Evolutionary conservation across 64 coral and sea anemone species (phyloP).

Genomic region (Exaiptasia diaphana): DNA sequence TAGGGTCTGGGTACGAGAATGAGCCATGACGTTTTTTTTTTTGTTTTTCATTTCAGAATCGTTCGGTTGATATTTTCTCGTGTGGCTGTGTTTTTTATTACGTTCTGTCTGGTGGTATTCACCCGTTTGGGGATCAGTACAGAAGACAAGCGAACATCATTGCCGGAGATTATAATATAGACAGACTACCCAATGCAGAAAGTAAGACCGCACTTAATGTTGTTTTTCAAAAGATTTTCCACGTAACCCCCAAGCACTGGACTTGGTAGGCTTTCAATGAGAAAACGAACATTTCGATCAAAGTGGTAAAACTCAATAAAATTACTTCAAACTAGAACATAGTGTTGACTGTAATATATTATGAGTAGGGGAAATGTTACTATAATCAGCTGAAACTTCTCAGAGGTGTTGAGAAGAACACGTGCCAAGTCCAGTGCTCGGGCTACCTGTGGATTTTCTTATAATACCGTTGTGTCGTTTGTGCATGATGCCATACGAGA

Average conservation of each 20-base stretch:
- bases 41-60: constrained; percentile 60
- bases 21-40: not conserved
- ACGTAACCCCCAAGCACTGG: not conserved
- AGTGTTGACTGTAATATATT: no score
- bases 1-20: no score
- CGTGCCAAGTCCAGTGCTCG: no score
- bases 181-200: constrained; percentile 69
- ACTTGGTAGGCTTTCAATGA: no score
- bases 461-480: not conserved
- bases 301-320: no score
- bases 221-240: not conserved
- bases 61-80: constrained; percentile 93
- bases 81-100: constrained; percentile 95
- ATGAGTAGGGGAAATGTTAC: not conserved
- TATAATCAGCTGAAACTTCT: not conserved
- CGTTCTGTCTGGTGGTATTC: constrained; percentile 82
- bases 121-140: constrained; percentile 93
- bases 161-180: constrained; percentile 79
- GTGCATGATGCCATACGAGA: not conserved
- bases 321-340: no score
- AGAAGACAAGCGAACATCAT: constrained; percentile 88
- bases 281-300: no score
- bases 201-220: constrained; percentile 24
- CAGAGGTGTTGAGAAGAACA: no score
- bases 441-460: not conserved